Evolutionary conservation across 2,113 vertebrate genomes (phyloP), one percentile per base, ranked within the genome.

Genomic region (Scomber japonicus): DNA sequence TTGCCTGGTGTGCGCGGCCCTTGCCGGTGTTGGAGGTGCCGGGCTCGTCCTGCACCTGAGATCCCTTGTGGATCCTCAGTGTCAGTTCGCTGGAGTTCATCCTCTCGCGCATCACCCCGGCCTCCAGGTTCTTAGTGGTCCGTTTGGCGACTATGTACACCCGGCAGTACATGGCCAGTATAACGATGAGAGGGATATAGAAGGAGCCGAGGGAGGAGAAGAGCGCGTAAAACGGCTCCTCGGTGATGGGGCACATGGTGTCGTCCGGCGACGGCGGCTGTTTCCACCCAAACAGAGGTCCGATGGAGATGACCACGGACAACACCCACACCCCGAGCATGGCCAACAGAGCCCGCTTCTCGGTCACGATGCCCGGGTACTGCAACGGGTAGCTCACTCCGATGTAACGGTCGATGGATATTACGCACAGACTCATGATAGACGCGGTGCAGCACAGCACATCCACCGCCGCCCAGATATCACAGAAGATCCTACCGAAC

Each of bases 141-240:
- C 96, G 94, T 90, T 98, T 99, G 91, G 97, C 97, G 15, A 99
- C 98, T 10, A 99, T 86, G 85, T 99, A 99, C 61, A 99, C 98
- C 0, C 96, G 96, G 83, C 95, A 97, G 92, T 99, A 99, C 98
- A 99, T 99, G 75, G 95, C 96, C 5, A 99, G 94, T 48, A 99
- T 99, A 64, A 99, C 97, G 0, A 96, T 95, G 2, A 99, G 86
- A 0, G 98, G 98, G 87, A 99, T 98, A 87, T 98, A 99, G 86
- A 99, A 99, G 57, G 98, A 99, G n/a, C 96, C 97, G 89, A 99
- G 94, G 13, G 98, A 99, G 44, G 98, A 99, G 91, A 99, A 99
- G 71, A 99, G 96, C 59, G 97, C 97, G 10, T 99, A 99, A 94
- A 97, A 99, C 1, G 97, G 96, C 84, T 99, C 98, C 89, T 97